A percentile compares a stretch with the other conserved stretches of the same genome.
phyloP scores from a whole-genome alignment of 2,888 invertebrate species.

The Saturnia pavonia region DNA sequence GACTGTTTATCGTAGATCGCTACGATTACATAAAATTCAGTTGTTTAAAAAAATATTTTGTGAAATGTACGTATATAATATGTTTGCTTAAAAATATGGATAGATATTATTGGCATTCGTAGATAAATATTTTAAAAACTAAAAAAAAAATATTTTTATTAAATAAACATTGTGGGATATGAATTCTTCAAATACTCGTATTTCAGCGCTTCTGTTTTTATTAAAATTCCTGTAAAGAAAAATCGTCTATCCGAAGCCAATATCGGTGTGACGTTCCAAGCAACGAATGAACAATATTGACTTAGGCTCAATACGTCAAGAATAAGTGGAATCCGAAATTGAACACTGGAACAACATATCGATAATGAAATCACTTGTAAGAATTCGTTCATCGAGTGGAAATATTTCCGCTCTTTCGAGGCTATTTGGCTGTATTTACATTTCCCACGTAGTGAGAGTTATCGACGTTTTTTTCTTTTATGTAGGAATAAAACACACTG shows the following conservation, averaged over 20 bases:
- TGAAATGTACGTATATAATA: no score
- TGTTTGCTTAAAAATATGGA: no score
- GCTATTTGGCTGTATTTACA: constrained; percentile 18
- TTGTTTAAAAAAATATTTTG: background rate
- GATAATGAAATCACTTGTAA: constrained; percentile 30
- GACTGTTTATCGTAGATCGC: no score
- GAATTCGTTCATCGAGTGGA: constrained; percentile 26
- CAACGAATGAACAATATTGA: constrained; percentile 30
- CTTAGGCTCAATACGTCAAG: constrained; percentile 27
- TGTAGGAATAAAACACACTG: background rate
- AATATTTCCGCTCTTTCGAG: constrained; percentile 22
- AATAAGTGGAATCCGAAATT: constrained; percentile 28
- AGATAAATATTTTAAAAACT: no score
- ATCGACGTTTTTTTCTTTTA: background rate
- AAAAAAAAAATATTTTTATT: no score
- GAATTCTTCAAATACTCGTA: background rate
- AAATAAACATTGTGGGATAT: no score
- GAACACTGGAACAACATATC: constrained; percentile 33
- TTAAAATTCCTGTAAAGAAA: constrained; percentile 15
- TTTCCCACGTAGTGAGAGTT: background rate
- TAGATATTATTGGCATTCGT: no score
- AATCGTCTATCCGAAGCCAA: constrained; percentile 20
- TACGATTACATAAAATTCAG: background rate
- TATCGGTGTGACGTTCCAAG: constrained; percentile 22
- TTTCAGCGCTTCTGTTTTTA: constrained; percentile 1